Evolutionary conservation across 2,797 vertebrate genomes (phyloP).

Genomic region (Erethizon dorsatum): DNA sequence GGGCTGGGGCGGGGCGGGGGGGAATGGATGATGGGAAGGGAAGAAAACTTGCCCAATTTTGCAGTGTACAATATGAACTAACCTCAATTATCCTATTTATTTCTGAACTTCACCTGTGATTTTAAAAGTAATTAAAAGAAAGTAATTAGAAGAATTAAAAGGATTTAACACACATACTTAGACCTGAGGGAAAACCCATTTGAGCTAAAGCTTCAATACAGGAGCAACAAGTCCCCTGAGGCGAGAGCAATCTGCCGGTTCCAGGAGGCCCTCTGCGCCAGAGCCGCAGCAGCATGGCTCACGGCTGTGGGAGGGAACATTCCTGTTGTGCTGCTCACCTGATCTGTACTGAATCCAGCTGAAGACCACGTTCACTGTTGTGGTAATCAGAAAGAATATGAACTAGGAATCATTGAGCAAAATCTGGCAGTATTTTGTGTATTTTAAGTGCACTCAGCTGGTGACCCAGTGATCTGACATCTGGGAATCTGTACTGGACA

Average conservation of each 20-base stretch:
- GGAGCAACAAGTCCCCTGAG: background rate
- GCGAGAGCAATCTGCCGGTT: background rate
- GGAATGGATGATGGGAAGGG: background rate
- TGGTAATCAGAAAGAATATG: background rate
- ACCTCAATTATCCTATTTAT: slow-evolving; percentile 24
- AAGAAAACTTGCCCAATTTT: background rate
- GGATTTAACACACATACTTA: slow-evolving; percentile 28
- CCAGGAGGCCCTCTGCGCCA: no score
- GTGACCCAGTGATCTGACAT: background rate
- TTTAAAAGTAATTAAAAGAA: slow-evolving; percentile 64
- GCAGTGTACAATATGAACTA: background rate
- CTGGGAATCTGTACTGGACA: background rate
- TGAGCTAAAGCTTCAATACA: background rate
- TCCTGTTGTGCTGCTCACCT: background rate
- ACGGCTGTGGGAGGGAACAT: fast-evolving
- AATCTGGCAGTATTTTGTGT: background rate
- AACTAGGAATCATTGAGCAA: background rate
- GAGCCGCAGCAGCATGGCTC: background rate
- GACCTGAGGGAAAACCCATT: background rate
- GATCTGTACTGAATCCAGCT: background rate
- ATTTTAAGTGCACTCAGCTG: slow-evolving; percentile 26
- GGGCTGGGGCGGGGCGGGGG: background rate
- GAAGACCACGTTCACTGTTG: background rate
- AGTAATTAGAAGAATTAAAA: slow-evolving; percentile 62
- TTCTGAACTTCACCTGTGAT: slow-evolving; percentile 17